Base-by-base conservation (phyloP, 2,888 invertebrate genomes). In the Caenorhabditis sp. region DNA sequence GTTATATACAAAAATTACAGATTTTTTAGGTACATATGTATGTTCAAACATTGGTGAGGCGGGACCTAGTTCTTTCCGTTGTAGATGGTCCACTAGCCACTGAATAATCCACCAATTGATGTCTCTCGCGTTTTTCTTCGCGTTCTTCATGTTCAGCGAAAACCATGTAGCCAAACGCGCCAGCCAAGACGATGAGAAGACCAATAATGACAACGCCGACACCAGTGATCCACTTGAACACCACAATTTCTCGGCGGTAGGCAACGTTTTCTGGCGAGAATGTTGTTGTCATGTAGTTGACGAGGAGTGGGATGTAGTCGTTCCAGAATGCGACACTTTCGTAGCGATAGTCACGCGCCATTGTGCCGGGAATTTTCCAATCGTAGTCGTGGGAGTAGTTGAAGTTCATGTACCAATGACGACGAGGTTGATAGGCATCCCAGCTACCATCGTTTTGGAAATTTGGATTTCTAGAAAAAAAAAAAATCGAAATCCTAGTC, bases 221-320 rank as follows among this genome's bases (percentile, higher is more conserved):
- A 25, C 80, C 84, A 0, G 77, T 69, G 23, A 78, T 70, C 70
- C 83, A 82, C 54, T 83, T 78, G 66, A 82, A 85, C 12, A 73
- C 72, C 1, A 71, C 77, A 21, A 85, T 70, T 53, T 85, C 80
- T 8, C 81, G 59, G 14, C 86, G 70, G 14, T 80, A 80, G 5
- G 82, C 74, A 14, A 83, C 85, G 58, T 84, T 83, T 54, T 79
- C 81, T 0, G 87, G 87, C 4, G 87, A 78, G 50, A 87, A 87
- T 1, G 87, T 87, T 5, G 87, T 87, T 10, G 87, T 87, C 84
- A 87, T 86, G 70, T 87, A 85, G 70, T 82, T 84, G 61, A 87
- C 87, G 31, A 87, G 73, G n/a, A 78, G 61, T 1, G 85, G 84
- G 20, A 87, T 81, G 70, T 85, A 87, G 61, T 87, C 81, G 56